Base-by-base conservation (phyloP, 2,113 vertebrate genomes). In the Catharus bicknelli region DNA sequence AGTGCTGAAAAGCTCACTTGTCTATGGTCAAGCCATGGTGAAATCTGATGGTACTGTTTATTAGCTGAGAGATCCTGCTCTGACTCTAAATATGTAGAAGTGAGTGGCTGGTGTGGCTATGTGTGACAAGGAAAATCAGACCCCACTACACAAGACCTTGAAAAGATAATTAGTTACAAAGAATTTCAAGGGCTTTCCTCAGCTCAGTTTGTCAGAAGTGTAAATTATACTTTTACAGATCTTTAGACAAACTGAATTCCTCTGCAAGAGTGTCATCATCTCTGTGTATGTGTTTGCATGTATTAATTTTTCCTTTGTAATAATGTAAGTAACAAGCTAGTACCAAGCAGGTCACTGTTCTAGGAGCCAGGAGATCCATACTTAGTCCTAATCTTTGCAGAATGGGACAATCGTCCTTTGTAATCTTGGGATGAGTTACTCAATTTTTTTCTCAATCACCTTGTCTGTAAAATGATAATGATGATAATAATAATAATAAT, bases 1-100 rank as follows among this genome's bases (percentile, higher is more conserved):
- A 94, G 92, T 83, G 93, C 83, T 97, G 97, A 97, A 96, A 96
- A 97, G 93, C 88, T 97, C 72, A 92, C 97, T 95, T 96, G 84
- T 95, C 83, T 80, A 36, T 13, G 36, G 59, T 36, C 64, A 80
- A 90, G 83, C 76, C 15, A 11, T 92, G 68, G 89, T 96, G 95
- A 93, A 96, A 96, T 76, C 84, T 93, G 90, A 72, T 80, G 89
- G 83, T 58, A 47, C 88, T 96, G 66, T 96, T 96, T 94, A 90
- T 96, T 95, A 93, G 59, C 90, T 92, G 95, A 87, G 94, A 93
- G 59, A 76, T 95, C 54, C 79, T 89, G 54, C 82, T 47, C 42
- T 57, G 83, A 73, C 61, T 90, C 78, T 92, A 79, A 90, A 58
- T 57, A 62, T 63, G 59, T 93, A 80, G 70, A 95, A 93, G 66